These are phyloP conservation scores for Pantherophis guttatus DNA, from an alignment of 2,113 vertebrate genomes.

Conservation along the genomic window DNA sequence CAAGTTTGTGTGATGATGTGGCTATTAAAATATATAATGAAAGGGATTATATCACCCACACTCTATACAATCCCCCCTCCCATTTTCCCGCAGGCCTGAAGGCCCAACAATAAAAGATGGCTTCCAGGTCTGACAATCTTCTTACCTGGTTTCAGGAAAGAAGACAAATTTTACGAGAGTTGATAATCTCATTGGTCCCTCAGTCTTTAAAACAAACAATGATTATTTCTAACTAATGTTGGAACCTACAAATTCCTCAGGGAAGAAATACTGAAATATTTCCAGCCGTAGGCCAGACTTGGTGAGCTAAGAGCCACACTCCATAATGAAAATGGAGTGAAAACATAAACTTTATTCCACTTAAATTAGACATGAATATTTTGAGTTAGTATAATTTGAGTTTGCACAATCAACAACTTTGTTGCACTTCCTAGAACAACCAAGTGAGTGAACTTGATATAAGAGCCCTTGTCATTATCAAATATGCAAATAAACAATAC, in stretches of 20 bases:
- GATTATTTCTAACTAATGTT: neutral
- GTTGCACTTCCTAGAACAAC: too few relatives aligned
- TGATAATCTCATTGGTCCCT: neutral
- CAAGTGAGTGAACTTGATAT: neutral
- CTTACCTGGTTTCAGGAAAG: neutral
- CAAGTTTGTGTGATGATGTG: neutral
- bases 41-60: neutral
- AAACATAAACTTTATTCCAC: neutral
- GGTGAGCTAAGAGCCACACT: neutral
- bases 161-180: neutral
- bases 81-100: too few relatives aligned
- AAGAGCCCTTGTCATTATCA: neutral
- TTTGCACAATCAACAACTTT: neutral
- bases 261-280: neutral
- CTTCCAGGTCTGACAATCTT: too few relatives aligned
- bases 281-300: neutral
- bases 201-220: neutral
- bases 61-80: too few relatives aligned
- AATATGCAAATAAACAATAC: neutral
- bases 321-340: neutral
- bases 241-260: neutral
- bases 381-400: too few relatives aligned
- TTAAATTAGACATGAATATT: neutral
- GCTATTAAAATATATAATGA: neutral
- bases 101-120: too few relatives aligned